Evolutionary conservation across 2,113 vertebrate species (phyloP), one percentile per base, ranked within the genome.

Genomic region (Polypterus bichir): DNA sequence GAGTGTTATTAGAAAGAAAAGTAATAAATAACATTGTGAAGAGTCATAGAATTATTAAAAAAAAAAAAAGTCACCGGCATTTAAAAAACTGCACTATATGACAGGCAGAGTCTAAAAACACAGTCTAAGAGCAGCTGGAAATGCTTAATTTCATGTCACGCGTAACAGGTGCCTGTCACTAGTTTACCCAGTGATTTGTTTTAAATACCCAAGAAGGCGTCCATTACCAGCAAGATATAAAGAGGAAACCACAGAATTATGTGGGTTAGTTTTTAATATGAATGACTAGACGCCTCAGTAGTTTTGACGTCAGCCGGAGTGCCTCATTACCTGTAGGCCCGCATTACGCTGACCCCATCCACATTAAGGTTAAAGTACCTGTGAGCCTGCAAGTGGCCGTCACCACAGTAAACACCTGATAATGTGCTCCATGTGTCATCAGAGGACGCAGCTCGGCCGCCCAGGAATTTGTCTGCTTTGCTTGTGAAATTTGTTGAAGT

Each of bases 361-460:
- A 63, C 51, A 51, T 55, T 61, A 54, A 67, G 63, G 57, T 61
- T 55, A 67, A 60, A 63, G 59, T 67, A 47, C 62, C 62, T 61
- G 11, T 8, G 27, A 27, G 49, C 60, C 10, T 66, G 60, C 54
- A 66, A 53, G 46, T 58, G 61, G 54, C 9, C 47, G 64, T 69
- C 59, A 51, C 27, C 27, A 27, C 27, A 27, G 27, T 27, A 27
- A 27, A 27, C 27, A 27, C 27, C 27, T 27, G 27, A 27, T 27
- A 27, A 66, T 49, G 6, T 57, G 64, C 59, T 67, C 62, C 66
- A 67, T 59, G 11, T 55, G 61, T 55, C 55, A 66, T 62, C 48
- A 27, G 27, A 27, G 27, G 27, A 27, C 27, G 27, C 27, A 27
- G 27, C 27, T 27, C 27, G 27, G 27, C 27, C 2, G 27, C 27